A percentile compares a stretch with the other conserved stretches of the same genome.
These are phyloP conservation scores for Oplegnathus fasciatus DNA, from an alignment of 2,113 vertebrate genomes.

Conservation along the genomic window DNA sequence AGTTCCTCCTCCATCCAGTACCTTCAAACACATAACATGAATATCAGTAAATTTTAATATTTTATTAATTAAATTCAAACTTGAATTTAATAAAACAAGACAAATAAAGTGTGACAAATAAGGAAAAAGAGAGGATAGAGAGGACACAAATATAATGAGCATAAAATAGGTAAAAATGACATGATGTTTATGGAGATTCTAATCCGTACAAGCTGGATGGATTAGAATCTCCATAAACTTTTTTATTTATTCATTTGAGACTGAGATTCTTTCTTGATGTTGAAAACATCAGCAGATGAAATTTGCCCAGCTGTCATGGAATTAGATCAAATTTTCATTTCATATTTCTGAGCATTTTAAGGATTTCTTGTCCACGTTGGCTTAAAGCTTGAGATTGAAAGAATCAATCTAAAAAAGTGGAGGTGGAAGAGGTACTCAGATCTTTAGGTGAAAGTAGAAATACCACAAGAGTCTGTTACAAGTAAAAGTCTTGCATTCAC, in stretches of 20 bases:
- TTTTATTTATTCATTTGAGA: no score
- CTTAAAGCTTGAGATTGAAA: not conserved
- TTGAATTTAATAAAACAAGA: no score
- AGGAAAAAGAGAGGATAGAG: not conserved
- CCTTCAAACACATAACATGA: conserved; percentile 34
- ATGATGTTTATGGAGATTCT: not conserved
- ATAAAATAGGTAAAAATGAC: not conserved
- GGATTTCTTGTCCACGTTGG: not conserved
- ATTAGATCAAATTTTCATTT: not conserved
- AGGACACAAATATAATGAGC: not conserved
- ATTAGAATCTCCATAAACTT: no score
- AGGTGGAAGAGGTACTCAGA: no score
- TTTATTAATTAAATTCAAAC: no score
- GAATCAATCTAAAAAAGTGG: not conserved
- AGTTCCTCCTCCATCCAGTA: accelerated
- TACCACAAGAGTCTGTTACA: no score
- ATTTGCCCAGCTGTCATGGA: not conserved
- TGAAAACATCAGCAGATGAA: no score
- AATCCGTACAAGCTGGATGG: not conserved
- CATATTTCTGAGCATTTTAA: not conserved
- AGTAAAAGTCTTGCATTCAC: no score
- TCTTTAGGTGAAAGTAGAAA: no score
- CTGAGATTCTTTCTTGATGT: no score
- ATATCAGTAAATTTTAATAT: no score
- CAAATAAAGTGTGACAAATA: not conserved